Conservation (phyloP, 2,888 invertebrate genomes). For the Leucoptera coffeella region DNA sequence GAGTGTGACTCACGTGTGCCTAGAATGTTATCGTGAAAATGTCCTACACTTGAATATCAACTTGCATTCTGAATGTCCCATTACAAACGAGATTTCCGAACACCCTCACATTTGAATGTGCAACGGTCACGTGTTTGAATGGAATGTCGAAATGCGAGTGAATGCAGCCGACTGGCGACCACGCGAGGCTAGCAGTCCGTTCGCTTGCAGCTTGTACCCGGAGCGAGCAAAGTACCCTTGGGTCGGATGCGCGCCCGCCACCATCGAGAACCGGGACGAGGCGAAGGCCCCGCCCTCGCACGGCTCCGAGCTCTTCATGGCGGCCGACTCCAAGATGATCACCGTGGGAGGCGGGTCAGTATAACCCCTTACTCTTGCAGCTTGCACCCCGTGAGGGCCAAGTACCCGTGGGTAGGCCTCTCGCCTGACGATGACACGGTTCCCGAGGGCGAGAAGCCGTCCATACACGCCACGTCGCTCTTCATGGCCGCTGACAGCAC, state of each 20-base stretch:
- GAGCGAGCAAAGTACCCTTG: slow-evolving; percentile 88
- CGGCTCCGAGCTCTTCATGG: slow-evolving; percentile 92
- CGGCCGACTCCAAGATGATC: slow-evolving; percentile 90
- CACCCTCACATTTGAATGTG: no score
- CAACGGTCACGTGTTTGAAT: no score
- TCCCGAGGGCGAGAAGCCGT: slow-evolving; percentile 8
- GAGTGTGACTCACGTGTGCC: no score
- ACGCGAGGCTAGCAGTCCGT: no score
- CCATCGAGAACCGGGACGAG: slow-evolving; percentile 46
- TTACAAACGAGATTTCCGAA: no score
- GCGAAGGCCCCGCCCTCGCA: slow-evolving; percentile 69
- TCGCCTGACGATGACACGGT: slow-evolving; percentile 49
- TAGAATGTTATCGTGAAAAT: no score
- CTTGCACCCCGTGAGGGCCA: slow-evolving; percentile 73
- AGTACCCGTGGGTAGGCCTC: slow-evolving; percentile 92
- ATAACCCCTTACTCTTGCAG: slow-evolving; percentile 14
- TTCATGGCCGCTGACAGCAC: slow-evolving; percentile 93
- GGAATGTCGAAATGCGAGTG: no score
- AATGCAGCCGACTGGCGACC: no score
- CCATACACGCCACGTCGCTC: slow-evolving; percentile 71
- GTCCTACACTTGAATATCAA: no score
- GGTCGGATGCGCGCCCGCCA: slow-evolving; percentile 70
- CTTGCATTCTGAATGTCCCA: no score
- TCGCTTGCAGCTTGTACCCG: slow-evolving; percentile 62
- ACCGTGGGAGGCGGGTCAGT: slow-evolving; percentile 93